These are phyloP conservation scores for Paelopatides confundens DNA, from an alignment of 53 echinoderm and acorn worm species.

Conservation along the genomic window DNA sequence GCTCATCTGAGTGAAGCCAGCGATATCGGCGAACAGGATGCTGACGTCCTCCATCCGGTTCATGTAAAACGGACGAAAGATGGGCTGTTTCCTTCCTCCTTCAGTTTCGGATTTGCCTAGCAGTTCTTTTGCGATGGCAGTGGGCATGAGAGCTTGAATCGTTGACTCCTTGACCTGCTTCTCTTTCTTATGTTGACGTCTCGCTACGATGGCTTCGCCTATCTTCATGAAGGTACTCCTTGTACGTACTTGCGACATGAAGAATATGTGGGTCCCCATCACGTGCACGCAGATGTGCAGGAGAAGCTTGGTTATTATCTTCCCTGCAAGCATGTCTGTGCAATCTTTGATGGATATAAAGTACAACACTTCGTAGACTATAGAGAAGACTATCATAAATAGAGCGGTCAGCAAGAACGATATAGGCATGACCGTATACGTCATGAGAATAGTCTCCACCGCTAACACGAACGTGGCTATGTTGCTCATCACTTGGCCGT, in stretches of 20 bases:
- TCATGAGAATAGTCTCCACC: constrained; percentile 94
- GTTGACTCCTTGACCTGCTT: constrained; percentile 93
- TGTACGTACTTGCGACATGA: constrained; percentile 96
- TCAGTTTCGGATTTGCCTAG: constrained; percentile 69
- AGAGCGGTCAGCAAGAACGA: constrained; percentile 80
- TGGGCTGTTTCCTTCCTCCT: constrained; percentile 52
- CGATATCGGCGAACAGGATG: constrained; percentile 98
- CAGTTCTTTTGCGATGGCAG: constrained; percentile 80
- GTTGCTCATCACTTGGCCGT: constrained; percentile 72
- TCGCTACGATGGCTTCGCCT: constrained; percentile 83
- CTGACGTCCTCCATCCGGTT: constrained; percentile 96
- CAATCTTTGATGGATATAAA: constrained; percentile 57
- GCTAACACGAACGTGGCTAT: constrained; percentile 92
- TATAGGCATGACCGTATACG: constrained; percentile 95
- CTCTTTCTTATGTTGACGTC: constrained; percentile 83
- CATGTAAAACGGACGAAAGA: constrained; percentile 98
- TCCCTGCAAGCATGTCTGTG: constrained; percentile 52
- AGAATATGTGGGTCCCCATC: constrained; percentile 97
- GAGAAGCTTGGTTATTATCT: constrained; percentile 84
- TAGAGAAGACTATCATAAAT: constrained; percentile 78
- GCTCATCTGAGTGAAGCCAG: constrained; percentile 92
- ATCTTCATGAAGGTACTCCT: constrained; percentile 99
- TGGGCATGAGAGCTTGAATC: constrained; percentile 95
- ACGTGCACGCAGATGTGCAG: constrained; percentile 96
- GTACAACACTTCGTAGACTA: constrained; percentile 88